Base-by-base conservation (phyloP, 1,140 invertebrate genomes). In the Melanaphis sacchari region DNA sequence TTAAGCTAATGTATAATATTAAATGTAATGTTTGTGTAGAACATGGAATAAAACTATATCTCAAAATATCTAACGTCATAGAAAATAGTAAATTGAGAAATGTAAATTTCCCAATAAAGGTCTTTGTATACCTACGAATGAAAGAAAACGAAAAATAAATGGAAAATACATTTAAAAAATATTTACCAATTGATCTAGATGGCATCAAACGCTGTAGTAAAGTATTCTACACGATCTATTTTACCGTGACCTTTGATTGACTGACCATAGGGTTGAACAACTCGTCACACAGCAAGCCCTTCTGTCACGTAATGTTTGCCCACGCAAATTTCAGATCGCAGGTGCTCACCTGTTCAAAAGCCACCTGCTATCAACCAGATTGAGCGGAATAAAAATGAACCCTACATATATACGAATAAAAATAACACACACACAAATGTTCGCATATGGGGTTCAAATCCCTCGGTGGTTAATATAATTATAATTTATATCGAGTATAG, bases 291-390 rank as follows among this genome's bases (percentile, higher is more conserved):
- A 22, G 40, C 8, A 2, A 26, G 43, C 40, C 81, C 41, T 41
- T 84, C 76, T 38, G 81, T 84, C 81, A n/a, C 91, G 91, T 93
- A 11, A 84, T 85, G 81, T 93, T 84, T 85, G 91, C 59, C 76
- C 91, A 52, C 46, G 46, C 91, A 38, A 93, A 92, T 21, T 93
- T 36, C 81, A n/a, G 81, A 40, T 93, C 43, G 91, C 41, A 82
- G 91, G 66, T 92, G 59, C 41, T 91, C 91, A 85, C 91, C 91
- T 84, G 81, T 85, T 54, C 91, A 26, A 40, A 36, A 54, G 46
- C 81, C 91, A 93, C 91, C 91, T 93, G 91, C 91, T 84, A 22
- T 54, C 52, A n/a, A 92, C 76, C 91, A 92, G 91, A 92, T 92
- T 92, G 91, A 82, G n/a, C 18, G 76, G 15, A 84, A 43, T 91